phyloP scores from a whole-genome alignment of 2,888 invertebrate species.

The Ochropacha duplaris region DNA sequence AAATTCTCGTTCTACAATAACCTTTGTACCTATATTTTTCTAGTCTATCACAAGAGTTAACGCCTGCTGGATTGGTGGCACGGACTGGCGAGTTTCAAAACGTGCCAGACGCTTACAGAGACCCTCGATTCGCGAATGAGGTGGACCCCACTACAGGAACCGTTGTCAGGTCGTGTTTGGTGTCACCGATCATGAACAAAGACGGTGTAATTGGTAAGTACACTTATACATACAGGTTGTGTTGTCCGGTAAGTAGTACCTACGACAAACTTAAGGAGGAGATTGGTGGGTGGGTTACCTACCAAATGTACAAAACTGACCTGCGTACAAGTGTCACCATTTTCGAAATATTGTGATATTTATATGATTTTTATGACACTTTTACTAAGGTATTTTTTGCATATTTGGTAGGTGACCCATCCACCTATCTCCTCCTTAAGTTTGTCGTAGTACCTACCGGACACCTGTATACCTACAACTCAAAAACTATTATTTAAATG shows the following conservation, averaged over 20 bases:
- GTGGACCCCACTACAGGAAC: constrained; percentile 81
- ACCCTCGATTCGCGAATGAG: constrained; percentile 78
- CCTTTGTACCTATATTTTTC: constrained; percentile 2
- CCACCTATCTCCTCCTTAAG: too few relatives aligned
- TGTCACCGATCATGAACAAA: constrained; percentile 79
- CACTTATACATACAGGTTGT: neutral
- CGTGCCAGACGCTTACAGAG: constrained; percentile 80
- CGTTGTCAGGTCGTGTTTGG: constrained; percentile 80
- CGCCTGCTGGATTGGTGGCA: constrained; percentile 80
- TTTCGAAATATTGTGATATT: too few relatives aligned
- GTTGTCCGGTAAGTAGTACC: too few relatives aligned
- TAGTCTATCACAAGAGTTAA: constrained; percentile 72
- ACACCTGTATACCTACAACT: neutral
- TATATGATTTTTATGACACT: too few relatives aligned
- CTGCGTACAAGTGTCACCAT: too few relatives aligned
- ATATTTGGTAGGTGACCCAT: too few relatives aligned
- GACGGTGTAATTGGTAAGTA: constrained; percentile 71
- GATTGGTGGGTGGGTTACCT: too few relatives aligned
- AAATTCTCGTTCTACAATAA: too few relatives aligned
- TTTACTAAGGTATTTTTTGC: too few relatives aligned
- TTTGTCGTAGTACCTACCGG: too few relatives aligned
- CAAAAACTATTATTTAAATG: neutral
- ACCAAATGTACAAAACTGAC: too few relatives aligned
- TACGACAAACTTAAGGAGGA: too few relatives aligned
- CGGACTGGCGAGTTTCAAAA: constrained; percentile 75